A percentile compares a stretch with the other conserved stretches of the same genome.
Evolutionary conservation across 2,797 vertebrate genomes (phyloP).

Genomic region (Sebastes alutus): DNA sequence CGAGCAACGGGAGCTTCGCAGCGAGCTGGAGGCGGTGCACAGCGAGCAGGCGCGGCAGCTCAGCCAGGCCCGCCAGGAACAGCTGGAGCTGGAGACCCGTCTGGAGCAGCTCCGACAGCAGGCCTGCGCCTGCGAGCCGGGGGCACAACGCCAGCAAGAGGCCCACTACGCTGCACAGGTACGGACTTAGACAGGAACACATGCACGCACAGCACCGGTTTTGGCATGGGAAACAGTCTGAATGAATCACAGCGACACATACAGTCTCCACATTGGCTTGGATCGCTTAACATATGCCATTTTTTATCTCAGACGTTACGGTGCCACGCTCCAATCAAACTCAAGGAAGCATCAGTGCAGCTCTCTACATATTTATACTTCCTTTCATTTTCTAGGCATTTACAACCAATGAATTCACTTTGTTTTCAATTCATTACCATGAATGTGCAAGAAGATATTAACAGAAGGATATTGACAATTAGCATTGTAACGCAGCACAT

Average conservation of each 20-base stretch:
- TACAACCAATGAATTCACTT: background rate
- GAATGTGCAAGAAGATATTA: background rate
- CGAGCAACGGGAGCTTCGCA: conserved; percentile 93
- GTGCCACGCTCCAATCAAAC: background rate
- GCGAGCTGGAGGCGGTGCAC: conserved; percentile 94
- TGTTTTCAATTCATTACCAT: background rate
- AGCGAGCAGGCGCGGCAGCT: conserved; percentile 93
- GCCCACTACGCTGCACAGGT: conserved; percentile 95
- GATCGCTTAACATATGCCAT: background rate
- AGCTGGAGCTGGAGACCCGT: conserved; percentile 93
- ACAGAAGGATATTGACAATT: background rate
- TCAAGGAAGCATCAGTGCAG: background rate
- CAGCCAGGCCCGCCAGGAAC: conserved; percentile 93
- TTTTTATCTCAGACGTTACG: background rate
- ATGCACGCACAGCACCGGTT: background rate
- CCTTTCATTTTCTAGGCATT: background rate
- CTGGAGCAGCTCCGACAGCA: conserved; percentile 96
- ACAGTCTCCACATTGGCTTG: background rate
- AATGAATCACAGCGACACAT: background rate
- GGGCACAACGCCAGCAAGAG: conserved; percentile 90
- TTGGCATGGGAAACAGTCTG: background rate
- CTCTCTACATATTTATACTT: background rate
- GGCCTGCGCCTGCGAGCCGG: conserved; percentile 92
- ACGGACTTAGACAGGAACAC: conserved; percentile 28
- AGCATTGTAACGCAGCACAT: background rate